Evolutionary conservation across 1,140 invertebrate genomes (phyloP).

Genomic region (Holotrichia oblita): DNA sequence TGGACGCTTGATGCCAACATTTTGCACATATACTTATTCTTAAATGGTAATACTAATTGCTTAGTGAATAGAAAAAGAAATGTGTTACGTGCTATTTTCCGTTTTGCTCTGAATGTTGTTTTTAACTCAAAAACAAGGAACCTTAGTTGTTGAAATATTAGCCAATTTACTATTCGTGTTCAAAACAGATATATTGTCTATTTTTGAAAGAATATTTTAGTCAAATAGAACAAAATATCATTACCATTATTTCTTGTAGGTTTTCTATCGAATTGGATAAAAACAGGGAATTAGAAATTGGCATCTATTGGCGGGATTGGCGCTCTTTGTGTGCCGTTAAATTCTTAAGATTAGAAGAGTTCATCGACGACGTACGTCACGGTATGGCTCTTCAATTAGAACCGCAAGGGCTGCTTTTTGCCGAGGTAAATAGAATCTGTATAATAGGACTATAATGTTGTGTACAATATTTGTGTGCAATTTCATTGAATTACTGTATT

Average conservation of each 20-base stretch:
- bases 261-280: slow-evolving; percentile 98
- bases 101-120: too few species aligned
- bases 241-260: too few species aligned
- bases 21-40: background rate
- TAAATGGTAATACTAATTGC: background rate
- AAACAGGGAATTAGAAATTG: slow-evolving; percentile 96
- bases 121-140: background rate
- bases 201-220: too few species aligned
- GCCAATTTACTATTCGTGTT: too few species aligned
- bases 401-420: slow-evolving; percentile 97
- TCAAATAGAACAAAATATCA: too few species aligned
- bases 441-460: too few species aligned
- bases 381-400: slow-evolving; percentile 97
- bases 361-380: slow-evolving; percentile 96
- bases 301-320: slow-evolving; percentile 98
- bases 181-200: background rate
- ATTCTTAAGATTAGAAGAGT: slow-evolving; percentile 96
- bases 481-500: too few species aligned
- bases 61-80: background rate
- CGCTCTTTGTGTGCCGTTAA: slow-evolving; percentile 95
- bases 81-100: too few species aligned
- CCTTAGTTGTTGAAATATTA: too few species aligned
- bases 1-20: background rate
- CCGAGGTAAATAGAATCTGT: slow-evolving; percentile 76
- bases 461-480: slow-evolving; percentile 21